Evolutionary conservation across 37 sponge, comb jelly and placozoan species (phyloP).

Genomic region (Geodia barretti): DNA sequence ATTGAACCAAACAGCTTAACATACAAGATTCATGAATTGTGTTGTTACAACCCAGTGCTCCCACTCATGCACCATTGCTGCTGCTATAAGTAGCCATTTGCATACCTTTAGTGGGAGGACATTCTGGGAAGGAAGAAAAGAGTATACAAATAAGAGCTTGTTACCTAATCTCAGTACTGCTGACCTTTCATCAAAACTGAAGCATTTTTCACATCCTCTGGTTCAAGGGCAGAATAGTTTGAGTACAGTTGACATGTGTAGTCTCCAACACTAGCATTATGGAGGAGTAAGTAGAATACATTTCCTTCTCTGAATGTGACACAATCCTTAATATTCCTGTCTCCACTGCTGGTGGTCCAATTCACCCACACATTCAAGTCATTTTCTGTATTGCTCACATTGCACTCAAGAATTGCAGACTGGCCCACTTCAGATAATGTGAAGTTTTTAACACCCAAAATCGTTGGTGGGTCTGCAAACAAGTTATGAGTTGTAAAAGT

Average conservation of each 20-base stretch:
- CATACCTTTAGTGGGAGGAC: no score
- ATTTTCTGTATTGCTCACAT: neutral
- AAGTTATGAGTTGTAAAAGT: neutral
- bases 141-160: no score
- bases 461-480: neutral
- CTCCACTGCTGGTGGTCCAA: neutral
- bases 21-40: no score
- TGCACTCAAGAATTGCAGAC: neutral
- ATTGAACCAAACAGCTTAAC: no score
- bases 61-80: no score
- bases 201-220: neutral
- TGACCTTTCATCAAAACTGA: neutral
- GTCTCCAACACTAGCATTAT: neutral
- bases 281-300: neutral
- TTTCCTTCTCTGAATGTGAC: neutral
- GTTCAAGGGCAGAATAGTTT: neutral
- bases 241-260: neutral
- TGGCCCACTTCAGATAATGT: neutral
- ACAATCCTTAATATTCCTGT: neutral
- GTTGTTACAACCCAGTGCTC: no score
- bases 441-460: neutral
- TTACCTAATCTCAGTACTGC: no score
- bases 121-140: no score
- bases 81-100: no score
- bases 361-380: neutral